A percentile compares a stretch with the other conserved stretches of the same genome.
These are phyloP conservation scores for Taurulus bubalis DNA, from an alignment of 2,113 vertebrate genomes.

Conservation along the genomic window DNA sequence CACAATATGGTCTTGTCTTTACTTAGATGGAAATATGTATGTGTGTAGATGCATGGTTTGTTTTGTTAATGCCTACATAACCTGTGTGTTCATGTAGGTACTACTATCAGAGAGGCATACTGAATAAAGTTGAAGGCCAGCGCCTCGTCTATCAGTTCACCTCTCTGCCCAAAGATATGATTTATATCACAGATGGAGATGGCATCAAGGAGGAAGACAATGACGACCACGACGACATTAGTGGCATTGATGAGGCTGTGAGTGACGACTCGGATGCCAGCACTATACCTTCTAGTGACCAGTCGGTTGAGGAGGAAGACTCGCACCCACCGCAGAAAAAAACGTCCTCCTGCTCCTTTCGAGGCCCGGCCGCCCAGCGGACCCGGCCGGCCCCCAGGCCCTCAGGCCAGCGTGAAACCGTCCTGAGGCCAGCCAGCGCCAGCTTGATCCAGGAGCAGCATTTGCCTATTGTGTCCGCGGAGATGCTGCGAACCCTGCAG, in stretches of 20 bases:
- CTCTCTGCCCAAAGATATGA: conserved; percentile 94
- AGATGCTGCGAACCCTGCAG: conserved; percentile 91
- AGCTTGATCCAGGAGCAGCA: conserved; percentile 88
- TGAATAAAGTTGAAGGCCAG: conserved; percentile 99
- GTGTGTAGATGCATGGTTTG: not conserved
- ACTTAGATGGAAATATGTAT: not conserved
- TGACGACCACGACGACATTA: conserved; percentile 70
- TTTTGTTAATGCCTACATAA: not conserved
- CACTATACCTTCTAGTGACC: conserved; percentile 80
- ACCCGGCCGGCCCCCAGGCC: conserved; percentile 21
- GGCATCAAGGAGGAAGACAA: conserved; percentile 71
- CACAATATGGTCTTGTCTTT: not conserved
- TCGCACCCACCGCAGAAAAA: conserved; percentile 60
- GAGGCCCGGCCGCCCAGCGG: conserved; percentile 4
- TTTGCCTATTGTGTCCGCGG: conserved; percentile 86
- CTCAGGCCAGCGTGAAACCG: conserved; percentile 64
- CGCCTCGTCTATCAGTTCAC: conserved; percentile 98
- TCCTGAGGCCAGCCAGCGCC: conserved; percentile 79
- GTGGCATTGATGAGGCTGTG: conserved; percentile 60
- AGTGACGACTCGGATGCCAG: conserved; percentile 72
- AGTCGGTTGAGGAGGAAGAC: conserved; percentile 75
- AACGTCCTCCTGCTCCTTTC: not conserved
- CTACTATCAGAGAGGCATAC: conserved; percentile 98
- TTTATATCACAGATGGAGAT: conserved; percentile 91
- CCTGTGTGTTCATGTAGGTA: conserved; percentile 84